Conservation (phyloP, 92 coral and sea anemone genomes). For the Pocillopora grandis region DNA sequence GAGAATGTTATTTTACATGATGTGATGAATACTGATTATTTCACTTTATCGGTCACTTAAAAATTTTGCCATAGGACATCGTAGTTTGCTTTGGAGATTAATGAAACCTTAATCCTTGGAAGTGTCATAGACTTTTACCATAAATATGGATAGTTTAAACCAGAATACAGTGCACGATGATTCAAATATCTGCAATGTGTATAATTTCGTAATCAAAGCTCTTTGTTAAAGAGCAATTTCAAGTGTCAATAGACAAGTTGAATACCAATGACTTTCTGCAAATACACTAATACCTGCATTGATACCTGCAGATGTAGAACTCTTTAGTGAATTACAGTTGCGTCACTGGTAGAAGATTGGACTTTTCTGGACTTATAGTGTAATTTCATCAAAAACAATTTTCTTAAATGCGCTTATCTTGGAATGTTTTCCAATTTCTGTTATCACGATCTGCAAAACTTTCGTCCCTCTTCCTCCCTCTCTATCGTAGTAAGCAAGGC, state of each 20-base stretch:
- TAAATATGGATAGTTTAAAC: not conserved
- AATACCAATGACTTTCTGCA: not conserved
- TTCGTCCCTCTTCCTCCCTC: too few relatives aligned
- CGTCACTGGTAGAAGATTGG: not conserved
- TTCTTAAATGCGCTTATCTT: too few relatives aligned
- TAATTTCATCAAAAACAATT: too few relatives aligned
- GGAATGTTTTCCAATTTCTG: too few relatives aligned
- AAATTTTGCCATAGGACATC: not conserved
- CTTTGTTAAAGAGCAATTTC: not conserved
- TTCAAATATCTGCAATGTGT: not conserved
- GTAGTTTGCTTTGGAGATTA: not conserved
- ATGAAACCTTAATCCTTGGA: not conserved
- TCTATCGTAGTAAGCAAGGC: too few relatives aligned
- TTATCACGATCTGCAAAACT: too few relatives aligned
- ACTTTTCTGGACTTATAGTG: not conserved
- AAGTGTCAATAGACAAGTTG: not conserved
- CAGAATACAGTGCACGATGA: too few relatives aligned
- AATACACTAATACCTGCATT: too few relatives aligned
- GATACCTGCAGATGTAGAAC: not conserved
- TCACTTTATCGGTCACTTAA: not conserved
- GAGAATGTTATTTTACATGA: constrained; percentile 6
- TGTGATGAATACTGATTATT: constrained; percentile 2
- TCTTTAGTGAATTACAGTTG: not conserved
- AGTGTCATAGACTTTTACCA: not conserved
- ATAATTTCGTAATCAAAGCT: not conserved